Evolutionary conservation across 2,888 invertebrate genomes (phyloP).

Genomic region (Coecobrya sp.): DNA sequence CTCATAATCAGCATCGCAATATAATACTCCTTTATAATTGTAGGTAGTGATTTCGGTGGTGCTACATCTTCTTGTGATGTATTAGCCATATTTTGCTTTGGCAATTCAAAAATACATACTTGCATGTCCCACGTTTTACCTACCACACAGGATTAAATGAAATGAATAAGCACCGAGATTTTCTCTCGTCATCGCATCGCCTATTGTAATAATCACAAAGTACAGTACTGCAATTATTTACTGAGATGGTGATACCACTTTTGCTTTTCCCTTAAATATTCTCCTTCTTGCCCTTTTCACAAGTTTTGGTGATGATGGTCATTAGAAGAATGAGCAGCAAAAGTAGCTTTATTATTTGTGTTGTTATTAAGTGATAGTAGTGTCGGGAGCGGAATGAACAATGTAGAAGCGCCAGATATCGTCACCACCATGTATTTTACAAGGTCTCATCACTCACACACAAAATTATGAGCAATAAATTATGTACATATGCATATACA

Average conservation of each 20-base stretch:
- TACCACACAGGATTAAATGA: background rate
- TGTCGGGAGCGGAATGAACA: constrained; percentile 44
- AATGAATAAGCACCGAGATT: constrained; percentile 22
- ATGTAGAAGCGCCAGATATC: constrained; percentile 70
- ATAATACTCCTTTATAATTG: background rate
- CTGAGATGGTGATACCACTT: constrained; percentile 55
- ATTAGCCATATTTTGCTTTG: background rate
- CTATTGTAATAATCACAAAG: constrained; percentile 44
- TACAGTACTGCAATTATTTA: constrained; percentile 25
- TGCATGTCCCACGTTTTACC: background rate
- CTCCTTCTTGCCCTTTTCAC: background rate
- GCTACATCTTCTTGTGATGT: background rate
- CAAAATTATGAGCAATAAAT: constrained; percentile 71
- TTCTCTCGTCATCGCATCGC: background rate
- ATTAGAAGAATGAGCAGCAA: constrained; percentile 34
- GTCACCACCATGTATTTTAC: constrained; percentile 64
- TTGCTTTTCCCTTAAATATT: constrained; percentile 45
- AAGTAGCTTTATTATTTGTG: background rate
- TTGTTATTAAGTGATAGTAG: background rate
- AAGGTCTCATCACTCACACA: constrained; percentile 64
- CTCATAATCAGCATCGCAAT: background rate
- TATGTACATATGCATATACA: background rate
- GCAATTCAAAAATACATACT: background rate
- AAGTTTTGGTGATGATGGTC: background rate
- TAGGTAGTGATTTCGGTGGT: background rate